These are phyloP conservation scores for Nansenia antarctica DNA, from an alignment of 2,113 vertebrate genomes.

Conservation along the genomic window DNA sequence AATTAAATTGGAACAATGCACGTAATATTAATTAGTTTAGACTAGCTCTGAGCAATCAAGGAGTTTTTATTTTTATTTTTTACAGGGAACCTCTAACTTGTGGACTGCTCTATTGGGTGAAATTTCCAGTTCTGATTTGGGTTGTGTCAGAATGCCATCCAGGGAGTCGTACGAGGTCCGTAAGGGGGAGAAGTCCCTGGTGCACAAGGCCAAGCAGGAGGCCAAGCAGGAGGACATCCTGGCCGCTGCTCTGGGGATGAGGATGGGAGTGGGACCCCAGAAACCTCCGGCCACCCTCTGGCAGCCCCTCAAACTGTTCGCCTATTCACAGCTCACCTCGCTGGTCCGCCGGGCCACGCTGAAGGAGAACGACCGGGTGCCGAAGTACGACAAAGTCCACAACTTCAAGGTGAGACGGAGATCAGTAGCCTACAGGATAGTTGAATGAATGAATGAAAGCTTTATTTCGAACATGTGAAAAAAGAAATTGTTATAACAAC, in stretches of 20 bases:
- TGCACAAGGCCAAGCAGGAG: slow-evolving; percentile 85
- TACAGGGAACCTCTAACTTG: slow-evolving; percentile 9
- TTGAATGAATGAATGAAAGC: background rate
- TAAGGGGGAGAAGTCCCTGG: slow-evolving; percentile 77
- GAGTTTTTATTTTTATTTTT: slow-evolving; percentile 20
- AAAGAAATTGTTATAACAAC: too few relatives aligned
- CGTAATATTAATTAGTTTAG: slow-evolving; percentile 35
- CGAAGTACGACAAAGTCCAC: slow-evolving; percentile 98
- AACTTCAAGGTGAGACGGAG: slow-evolving; percentile 99
- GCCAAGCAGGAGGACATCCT: slow-evolving; percentile 89
- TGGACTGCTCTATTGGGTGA: slow-evolving; percentile 17
- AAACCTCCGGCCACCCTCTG: slow-evolving; percentile 86
- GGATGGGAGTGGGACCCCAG: slow-evolving; percentile 85
- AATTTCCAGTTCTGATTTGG: slow-evolving; percentile 19
- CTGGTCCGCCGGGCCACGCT: slow-evolving; percentile 96
- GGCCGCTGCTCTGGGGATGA: slow-evolving; percentile 92
- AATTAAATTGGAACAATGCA: slow-evolving; percentile 48
- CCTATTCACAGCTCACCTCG: slow-evolving; percentile 98
- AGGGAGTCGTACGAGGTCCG: slow-evolving; percentile 84
- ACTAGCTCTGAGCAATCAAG: slow-evolving; percentile 51
- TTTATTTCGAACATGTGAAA: too few relatives aligned
- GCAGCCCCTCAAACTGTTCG: slow-evolving; percentile 98
- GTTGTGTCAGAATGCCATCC: slow-evolving; percentile 84
- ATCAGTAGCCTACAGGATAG: slow-evolving; percentile 68
- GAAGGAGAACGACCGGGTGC: slow-evolving; percentile 93